Evolutionary conservation across 2,797 vertebrate species (phyloP).

Genomic region (Darevskia nairensis): DNA sequence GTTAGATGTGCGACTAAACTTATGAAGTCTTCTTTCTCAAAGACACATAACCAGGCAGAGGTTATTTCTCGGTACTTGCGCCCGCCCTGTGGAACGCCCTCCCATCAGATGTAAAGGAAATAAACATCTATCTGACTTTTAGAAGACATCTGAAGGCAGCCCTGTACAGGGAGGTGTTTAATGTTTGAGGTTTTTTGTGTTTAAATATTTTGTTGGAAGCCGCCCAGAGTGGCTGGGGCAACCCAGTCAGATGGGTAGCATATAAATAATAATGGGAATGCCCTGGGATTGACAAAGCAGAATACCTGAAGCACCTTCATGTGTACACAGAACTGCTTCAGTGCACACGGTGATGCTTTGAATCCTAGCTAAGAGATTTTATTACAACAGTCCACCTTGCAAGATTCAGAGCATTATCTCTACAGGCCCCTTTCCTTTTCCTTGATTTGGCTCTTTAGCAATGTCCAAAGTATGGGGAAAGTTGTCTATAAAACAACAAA

Average conservation of each 20-base stretch:
- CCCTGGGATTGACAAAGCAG: no score
- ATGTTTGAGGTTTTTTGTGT: no score
- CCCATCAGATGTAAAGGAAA: no score
- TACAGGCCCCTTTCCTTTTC: background rate
- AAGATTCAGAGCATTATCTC: background rate
- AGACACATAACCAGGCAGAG: no score
- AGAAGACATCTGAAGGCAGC: no score
- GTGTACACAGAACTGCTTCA: background rate
- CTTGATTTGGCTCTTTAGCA: background rate
- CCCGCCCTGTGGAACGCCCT: no score
- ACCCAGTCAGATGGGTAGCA: no score
- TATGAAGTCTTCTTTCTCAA: background rate
- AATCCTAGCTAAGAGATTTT: background rate
- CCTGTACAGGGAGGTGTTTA: no score
- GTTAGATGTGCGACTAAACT: background rate
- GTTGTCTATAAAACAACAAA: background rate
- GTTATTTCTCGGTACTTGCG: no score
- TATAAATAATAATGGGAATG: background rate
- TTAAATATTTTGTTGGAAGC: no score
- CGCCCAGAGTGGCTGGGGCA: no score
- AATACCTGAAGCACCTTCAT: background rate
- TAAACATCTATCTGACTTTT: no score
- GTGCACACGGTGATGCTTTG: background rate
- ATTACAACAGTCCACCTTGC: background rate
- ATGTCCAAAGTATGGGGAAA: background rate